Evolutionary conservation across 1,140 invertebrate genomes (phyloP).

Genomic region (Achatina immaculata): DNA sequence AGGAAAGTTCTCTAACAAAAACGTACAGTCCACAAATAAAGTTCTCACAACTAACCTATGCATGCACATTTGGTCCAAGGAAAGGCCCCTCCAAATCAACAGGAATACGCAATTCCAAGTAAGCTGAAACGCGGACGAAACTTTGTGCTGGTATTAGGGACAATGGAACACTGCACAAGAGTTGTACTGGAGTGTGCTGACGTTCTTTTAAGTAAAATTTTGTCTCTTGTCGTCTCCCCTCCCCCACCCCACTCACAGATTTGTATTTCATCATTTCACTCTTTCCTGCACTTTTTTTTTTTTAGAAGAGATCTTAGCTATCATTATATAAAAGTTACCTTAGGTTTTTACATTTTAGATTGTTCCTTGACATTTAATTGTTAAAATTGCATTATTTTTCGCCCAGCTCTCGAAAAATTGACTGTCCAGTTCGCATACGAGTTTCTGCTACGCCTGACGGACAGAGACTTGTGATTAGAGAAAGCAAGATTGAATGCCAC

Average conservation of each 20-base stretch:
- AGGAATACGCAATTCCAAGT: slow-evolving; percentile 26
- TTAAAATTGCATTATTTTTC: too few relatives aligned
- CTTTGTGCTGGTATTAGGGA: too few relatives aligned
- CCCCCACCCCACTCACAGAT: background rate
- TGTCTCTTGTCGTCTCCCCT: background rate
- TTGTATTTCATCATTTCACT: background rate
- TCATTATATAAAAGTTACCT: too few relatives aligned
- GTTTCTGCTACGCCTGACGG: slow-evolving; percentile 28
- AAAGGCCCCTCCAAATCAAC: slow-evolving; percentile 20
- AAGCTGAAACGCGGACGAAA: background rate
- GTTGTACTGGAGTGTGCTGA: background rate
- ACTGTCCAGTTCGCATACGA: slow-evolving; percentile 24
- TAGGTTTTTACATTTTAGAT: too few relatives aligned
- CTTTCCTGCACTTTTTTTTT: too few relatives aligned
- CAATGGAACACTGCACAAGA: background rate
- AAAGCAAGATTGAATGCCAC: slow-evolving; percentile 30
- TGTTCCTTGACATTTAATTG: too few relatives aligned
- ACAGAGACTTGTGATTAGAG: slow-evolving; percentile 26
- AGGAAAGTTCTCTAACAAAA: background rate
- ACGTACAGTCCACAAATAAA: slow-evolving; percentile 32
- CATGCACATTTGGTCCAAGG: slow-evolving; percentile 25
- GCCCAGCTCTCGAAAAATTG: slow-evolving; percentile 29
- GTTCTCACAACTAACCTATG: slow-evolving; percentile 16
- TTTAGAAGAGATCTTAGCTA: too few relatives aligned
- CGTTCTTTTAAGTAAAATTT: background rate